Conservation (phyloP, 1,140 invertebrate genomes). For the Tetramorium alpestre region DNA sequence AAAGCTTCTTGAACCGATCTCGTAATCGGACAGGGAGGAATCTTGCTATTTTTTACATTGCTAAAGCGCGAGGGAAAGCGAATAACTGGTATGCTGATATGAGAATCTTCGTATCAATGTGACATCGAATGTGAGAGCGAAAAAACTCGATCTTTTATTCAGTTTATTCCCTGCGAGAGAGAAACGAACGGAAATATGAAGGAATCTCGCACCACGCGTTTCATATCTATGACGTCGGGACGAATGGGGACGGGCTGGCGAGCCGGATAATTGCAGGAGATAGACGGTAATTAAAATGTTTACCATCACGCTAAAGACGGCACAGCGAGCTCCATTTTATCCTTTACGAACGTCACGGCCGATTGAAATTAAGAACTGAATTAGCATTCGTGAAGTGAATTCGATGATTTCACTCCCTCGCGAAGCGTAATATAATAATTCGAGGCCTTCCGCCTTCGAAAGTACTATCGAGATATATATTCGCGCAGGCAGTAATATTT, state of each 20-base stretch:
- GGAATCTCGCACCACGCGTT: slow-evolving; percentile 14
- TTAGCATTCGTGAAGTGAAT: slow-evolving; percentile 20
- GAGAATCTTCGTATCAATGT: slow-evolving; percentile 26
- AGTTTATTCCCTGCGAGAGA: slow-evolving; percentile 46
- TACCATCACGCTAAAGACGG: slow-evolving; percentile 23
- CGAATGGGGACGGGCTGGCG: not conserved
- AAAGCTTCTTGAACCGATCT: slow-evolving; percentile 31
- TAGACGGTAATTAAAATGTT: slow-evolving; percentile 58
- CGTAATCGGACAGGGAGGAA: slow-evolving; percentile 30
- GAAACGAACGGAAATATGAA: slow-evolving; percentile 43
- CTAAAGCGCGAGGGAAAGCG: slow-evolving; percentile 11
- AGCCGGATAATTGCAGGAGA: slow-evolving; percentile 47
- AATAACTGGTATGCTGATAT: slow-evolving; percentile 36
- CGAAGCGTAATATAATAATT: slow-evolving; percentile 40
- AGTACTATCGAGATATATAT: not conserved
- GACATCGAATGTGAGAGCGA: slow-evolving; percentile 11
- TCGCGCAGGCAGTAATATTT: slow-evolving; percentile 14
- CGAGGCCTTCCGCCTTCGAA: not conserved
- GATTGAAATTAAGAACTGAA: slow-evolving; percentile 43
- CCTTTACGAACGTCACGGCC: not conserved
- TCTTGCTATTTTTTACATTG: slow-evolving; percentile 54
- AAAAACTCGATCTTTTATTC: slow-evolving; percentile 58
- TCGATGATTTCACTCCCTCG: not conserved
- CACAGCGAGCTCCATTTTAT: slow-evolving; percentile 11
- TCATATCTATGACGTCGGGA: not conserved